A percentile compares a stretch with the other conserved stretches of the same genome.
Evolutionary conservation across 2,888 invertebrate species (phyloP).

Genomic region (Chalcosyrphus nemorum): DNA sequence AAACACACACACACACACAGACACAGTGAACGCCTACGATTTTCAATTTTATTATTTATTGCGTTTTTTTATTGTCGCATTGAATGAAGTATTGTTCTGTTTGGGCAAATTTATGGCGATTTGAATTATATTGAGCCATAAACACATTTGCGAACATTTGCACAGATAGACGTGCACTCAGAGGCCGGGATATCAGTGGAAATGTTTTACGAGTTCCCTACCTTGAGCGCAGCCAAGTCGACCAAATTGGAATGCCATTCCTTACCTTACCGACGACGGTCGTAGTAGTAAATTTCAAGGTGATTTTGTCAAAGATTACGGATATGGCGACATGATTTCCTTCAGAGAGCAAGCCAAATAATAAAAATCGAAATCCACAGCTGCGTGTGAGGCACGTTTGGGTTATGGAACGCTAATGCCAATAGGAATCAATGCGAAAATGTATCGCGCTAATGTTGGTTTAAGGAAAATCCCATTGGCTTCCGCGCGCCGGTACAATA

Average conservation of each 20-base stretch:
- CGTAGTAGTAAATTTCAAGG: slow-evolving; percentile 48
- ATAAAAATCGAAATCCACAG: slow-evolving; percentile 36
- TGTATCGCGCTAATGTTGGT: slow-evolving; percentile 19
- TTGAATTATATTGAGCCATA: slow-evolving; percentile 67
- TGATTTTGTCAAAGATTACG: slow-evolving; percentile 41
- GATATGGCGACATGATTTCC: slow-evolving; percentile 33
- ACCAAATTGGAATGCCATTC: not conserved
- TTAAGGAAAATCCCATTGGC: not conserved
- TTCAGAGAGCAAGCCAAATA: slow-evolving; percentile 18
- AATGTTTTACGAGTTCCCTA: slow-evolving; percentile 57
- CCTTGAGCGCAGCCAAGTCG: slow-evolving; percentile 9
- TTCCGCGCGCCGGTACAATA: not conserved
- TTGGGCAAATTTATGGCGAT: slow-evolving; percentile 63
- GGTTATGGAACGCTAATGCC: slow-evolving; percentile 2
- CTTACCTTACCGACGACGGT: too few species aligned
- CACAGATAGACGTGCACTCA: slow-evolving; percentile 52
- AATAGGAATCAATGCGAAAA: slow-evolving; percentile 15
- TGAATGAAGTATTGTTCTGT: slow-evolving; percentile 67
- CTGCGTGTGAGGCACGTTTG: slow-evolving; percentile 35
- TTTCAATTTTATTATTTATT: slow-evolving; percentile 59
- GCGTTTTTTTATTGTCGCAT: slow-evolving; percentile 42
- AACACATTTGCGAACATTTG: slow-evolving; percentile 66
- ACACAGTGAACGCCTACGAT: slow-evolving; percentile 21
- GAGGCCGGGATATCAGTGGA: slow-evolving; percentile 36
- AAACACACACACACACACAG: not conserved